These are phyloP conservation scores for Drosophila differens DNA, from an alignment of 2,888 invertebrate genomes.

Conservation along the genomic window DNA sequence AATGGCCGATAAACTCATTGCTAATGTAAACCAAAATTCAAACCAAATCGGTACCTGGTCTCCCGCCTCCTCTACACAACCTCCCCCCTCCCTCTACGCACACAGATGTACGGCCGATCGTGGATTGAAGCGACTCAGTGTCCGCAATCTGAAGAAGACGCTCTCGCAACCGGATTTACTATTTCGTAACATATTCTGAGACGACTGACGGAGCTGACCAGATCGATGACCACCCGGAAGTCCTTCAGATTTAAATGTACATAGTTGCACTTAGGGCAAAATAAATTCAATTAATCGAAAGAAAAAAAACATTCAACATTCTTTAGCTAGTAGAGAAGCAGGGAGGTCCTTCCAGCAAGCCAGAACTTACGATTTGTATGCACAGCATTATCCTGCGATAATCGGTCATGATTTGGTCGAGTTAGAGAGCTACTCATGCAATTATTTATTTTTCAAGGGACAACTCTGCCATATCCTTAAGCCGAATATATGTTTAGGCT, in stretches of 20 bases:
- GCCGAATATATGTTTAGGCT: too few relatives aligned
- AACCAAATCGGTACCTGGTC: conserved; percentile 23
- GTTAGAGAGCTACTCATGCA: background rate
- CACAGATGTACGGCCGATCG: conserved; percentile 78
- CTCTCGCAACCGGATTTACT: conserved; percentile 82
- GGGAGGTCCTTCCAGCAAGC: background rate
- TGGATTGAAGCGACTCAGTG: conserved; percentile 72
- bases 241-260: conserved; percentile 34
- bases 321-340: background rate
- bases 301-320: background rate
- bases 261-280: conserved; percentile 19
- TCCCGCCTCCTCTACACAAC: conserved; percentile 10
- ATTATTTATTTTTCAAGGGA: background rate
- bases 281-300: background rate
- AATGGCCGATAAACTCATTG: conserved; percentile 19
- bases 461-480: background rate
- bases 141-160: conserved; percentile 80
- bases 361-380: too few relatives aligned
- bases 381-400: background rate
- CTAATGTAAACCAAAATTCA: conserved; percentile 3
- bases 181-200: conserved; percentile 79
- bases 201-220: background rate
- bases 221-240: conserved; percentile 9
- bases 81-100: conserved; percentile 14
- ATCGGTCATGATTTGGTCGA: background rate